phyloP scores from a whole-genome alignment of 2,797 vertebrate species.

The Squalus acanthias region DNA sequence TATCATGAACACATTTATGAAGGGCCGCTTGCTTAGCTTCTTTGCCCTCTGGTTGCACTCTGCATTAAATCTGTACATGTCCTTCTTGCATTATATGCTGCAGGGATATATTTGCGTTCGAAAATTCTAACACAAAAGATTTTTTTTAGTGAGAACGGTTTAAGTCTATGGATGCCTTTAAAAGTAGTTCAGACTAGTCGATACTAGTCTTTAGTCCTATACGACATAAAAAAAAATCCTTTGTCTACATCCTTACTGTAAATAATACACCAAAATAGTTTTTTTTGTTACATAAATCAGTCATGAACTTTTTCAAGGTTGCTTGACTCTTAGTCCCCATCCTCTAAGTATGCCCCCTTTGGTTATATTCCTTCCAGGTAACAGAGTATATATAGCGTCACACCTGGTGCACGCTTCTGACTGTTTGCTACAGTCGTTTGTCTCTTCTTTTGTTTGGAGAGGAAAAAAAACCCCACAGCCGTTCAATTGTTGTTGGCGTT shows the following conservation, averaged over 20 bases:
- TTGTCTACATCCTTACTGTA: constrained; percentile 34
- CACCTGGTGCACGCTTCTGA: neutral
- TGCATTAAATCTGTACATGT: neutral
- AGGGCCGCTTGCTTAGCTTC: neutral
- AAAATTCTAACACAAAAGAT: neutral
- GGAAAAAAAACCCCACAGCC: neutral
- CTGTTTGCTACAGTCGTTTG: neutral
- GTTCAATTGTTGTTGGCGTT: constrained; percentile 69
- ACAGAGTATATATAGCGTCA: constrained; percentile 26
- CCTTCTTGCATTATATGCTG: constrained; percentile 34
- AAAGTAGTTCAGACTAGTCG: constrained; percentile 22
- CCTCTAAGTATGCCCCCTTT: constrained; percentile 11
- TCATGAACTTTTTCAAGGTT: constrained; percentile 27
- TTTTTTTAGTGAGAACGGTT: constrained; percentile 6
- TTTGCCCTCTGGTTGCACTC: neutral
- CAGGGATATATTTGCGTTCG: neutral
- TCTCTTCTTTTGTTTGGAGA: constrained; percentile 1
- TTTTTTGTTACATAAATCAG: constrained; percentile 8
- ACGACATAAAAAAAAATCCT: constrained; percentile 28
- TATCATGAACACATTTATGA: constrained; percentile 24
- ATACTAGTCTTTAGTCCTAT: constrained; percentile 18
- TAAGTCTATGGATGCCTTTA: constrained; percentile 25
- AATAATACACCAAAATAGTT: constrained; percentile 35
- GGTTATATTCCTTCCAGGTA: constrained; percentile 32
- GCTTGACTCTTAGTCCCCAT: constrained; percentile 6